Evolutionary conservation across 2,113 vertebrate genomes (phyloP).

Genomic region (Colossoma macropomum): DNA sequence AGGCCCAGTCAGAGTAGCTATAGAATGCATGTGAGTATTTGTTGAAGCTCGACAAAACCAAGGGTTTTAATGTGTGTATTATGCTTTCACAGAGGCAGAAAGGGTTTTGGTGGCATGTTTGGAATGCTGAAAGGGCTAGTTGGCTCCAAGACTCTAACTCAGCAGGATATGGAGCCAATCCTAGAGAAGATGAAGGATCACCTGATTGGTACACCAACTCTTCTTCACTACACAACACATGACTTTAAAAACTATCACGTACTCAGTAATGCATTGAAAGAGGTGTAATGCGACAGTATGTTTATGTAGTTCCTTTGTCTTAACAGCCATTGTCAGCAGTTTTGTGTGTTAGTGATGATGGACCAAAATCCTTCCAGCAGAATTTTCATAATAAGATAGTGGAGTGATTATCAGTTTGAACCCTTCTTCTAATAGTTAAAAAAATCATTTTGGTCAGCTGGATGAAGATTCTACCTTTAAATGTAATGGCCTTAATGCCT

Average conservation of each 20-base stretch:
- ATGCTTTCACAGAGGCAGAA: slow-evolving; percentile 77
- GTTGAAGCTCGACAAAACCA: background rate
- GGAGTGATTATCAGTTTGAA: no score
- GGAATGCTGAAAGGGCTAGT: slow-evolving; percentile 97
- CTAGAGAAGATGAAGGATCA: slow-evolving; percentile 98
- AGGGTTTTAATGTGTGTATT: background rate
- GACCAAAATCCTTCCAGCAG: background rate
- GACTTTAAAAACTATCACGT: background rate
- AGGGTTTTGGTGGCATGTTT: slow-evolving; percentile 93
- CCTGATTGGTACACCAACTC: slow-evolving; percentile 82
- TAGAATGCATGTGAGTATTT: no score
- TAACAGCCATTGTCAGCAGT: background rate
- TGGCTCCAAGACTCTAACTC: slow-evolving; percentile 91
- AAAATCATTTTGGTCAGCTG: no score
- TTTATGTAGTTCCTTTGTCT: no score
- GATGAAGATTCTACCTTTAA: no score
- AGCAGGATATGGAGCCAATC: slow-evolving; percentile 91
- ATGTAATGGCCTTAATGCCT: no score
- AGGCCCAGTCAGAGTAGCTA: no score
- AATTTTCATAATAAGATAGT: no score
- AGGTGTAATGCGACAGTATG: no score
- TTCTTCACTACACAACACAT: background rate
- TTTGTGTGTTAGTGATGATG: background rate
- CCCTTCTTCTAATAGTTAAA: no score
- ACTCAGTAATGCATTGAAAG: no score